Evolutionary conservation across 2,113 vertebrate species (phyloP).

Genomic region (Coreoperca whiteheadi): DNA sequence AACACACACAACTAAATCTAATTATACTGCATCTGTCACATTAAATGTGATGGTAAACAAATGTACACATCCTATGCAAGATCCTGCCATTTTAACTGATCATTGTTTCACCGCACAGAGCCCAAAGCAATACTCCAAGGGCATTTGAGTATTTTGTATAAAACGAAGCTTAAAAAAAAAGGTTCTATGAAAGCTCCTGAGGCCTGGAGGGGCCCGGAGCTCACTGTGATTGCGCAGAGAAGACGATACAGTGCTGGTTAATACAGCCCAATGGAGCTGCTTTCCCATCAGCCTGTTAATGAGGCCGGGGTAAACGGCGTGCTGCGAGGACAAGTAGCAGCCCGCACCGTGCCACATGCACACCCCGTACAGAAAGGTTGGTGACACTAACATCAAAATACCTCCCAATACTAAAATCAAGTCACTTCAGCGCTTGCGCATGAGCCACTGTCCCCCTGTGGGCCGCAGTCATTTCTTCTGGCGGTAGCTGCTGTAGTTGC

Average conservation of each 20-base stretch:
- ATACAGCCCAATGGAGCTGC: constrained; percentile 32
- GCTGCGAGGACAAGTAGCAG: constrained; percentile 23
- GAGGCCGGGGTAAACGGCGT: constrained; percentile 38
- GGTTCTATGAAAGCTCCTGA: background rate
- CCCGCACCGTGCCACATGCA: constrained; percentile 6
- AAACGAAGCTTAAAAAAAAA: background rate
- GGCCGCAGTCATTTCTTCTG: constrained; percentile 70
- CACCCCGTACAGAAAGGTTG: background rate
- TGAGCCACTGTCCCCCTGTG: background rate
- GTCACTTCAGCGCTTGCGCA: background rate
- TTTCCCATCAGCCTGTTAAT: constrained; percentile 22
- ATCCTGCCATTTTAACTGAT: background rate
- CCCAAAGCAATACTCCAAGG: background rate
- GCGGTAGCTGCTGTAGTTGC: constrained; percentile 78
- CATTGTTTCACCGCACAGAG: background rate
- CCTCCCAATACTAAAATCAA: background rate
- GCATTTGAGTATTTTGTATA: background rate
- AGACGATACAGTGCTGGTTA: background rate
- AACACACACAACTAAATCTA: background rate
- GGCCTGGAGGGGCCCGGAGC: background rate
- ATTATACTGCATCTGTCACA: background rate
- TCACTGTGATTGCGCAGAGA: constrained; percentile 31
- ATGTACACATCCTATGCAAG: background rate
- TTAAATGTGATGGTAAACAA: background rate
- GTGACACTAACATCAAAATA: background rate